A percentile compares a stretch with the other conserved stretches of the same genome.
phyloP scores from a whole-genome alignment of 2,797 vertebrate genomes.

The Ctenopoma kingsleyae region DNA sequence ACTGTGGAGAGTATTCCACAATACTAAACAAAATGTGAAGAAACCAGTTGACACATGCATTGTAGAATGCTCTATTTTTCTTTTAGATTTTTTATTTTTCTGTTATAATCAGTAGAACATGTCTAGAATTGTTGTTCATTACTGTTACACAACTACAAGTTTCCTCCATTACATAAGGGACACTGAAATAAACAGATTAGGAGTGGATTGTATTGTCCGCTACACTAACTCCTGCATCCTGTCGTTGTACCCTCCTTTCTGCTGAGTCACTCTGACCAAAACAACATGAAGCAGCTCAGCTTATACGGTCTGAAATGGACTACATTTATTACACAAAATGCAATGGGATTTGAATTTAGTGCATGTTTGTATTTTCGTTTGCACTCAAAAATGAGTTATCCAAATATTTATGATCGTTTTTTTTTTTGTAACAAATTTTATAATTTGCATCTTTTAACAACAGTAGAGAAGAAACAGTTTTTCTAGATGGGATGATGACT shows the following conservation, averaged over 20 bases:
- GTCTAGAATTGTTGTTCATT: not conserved
- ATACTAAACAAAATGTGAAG: not conserved
- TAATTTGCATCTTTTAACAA: not conserved
- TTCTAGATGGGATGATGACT: not conserved
- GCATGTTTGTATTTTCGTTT: not conserved
- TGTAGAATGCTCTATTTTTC: not conserved
- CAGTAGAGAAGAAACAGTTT: not conserved
- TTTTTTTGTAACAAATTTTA: not conserved
- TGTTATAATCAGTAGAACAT: not conserved
- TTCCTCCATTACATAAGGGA: slow-evolving; percentile 39
- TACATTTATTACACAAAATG: not conserved
- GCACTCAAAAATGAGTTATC: not conserved
- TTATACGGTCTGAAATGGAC: not conserved
- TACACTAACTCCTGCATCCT: slow-evolving; percentile 28
- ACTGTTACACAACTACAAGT: slow-evolving; percentile 32
- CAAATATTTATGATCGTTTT: not conserved
- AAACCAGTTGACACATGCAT: not conserved
- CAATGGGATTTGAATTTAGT: not conserved
- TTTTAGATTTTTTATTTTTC: not conserved
- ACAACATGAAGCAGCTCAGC: not conserved
- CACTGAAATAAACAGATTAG: slow-evolving; percentile 59
- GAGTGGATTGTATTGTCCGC: slow-evolving; percentile 52
- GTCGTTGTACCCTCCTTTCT: slow-evolving; percentile 30
- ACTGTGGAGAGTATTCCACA: not conserved
- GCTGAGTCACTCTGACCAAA: slow-evolving; percentile 72